phyloP scores from a whole-genome alignment of 2,888 invertebrate genomes.

The Tyria jacobaeae region DNA sequence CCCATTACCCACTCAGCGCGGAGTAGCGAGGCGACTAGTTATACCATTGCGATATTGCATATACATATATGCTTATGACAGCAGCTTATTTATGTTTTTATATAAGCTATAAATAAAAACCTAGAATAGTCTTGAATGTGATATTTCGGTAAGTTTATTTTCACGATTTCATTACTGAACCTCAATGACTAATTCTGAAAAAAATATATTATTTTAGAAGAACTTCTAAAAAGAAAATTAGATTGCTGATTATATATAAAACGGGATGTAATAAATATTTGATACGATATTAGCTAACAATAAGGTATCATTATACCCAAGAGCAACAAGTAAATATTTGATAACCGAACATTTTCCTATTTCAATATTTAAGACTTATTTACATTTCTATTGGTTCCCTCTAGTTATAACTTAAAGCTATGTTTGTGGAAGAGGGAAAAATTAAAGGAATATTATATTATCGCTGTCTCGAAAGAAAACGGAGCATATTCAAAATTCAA shows the following conservation, averaged over 20 bases:
- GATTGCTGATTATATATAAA: background rate
- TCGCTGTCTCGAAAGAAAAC: constrained; percentile 43
- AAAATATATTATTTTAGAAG: background rate
- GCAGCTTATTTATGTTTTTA: no score
- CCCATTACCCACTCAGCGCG: no score
- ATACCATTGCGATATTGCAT: no score
- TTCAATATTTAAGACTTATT: background rate
- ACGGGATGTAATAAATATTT: no score
- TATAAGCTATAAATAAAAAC: background rate
- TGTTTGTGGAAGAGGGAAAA: constrained; percentile 13
- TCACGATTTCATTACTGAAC: background rate
- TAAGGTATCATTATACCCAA: background rate
- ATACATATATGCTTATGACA: no score
- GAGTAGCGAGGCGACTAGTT: no score
- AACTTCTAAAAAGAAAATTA: background rate
- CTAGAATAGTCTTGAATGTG: no score
- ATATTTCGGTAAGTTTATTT: background rate
- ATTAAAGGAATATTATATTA: constrained; percentile 29
- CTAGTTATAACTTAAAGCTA: background rate
- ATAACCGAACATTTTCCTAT: background rate
- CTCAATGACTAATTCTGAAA: background rate
- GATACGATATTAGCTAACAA: background rate
- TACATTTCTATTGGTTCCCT: background rate
- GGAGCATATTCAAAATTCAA: constrained; percentile 67
- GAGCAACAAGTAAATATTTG: background rate